Conservation (phyloP, 2,888 invertebrate genomes). For the Stenoptilia bipunctidactyla region DNA sequence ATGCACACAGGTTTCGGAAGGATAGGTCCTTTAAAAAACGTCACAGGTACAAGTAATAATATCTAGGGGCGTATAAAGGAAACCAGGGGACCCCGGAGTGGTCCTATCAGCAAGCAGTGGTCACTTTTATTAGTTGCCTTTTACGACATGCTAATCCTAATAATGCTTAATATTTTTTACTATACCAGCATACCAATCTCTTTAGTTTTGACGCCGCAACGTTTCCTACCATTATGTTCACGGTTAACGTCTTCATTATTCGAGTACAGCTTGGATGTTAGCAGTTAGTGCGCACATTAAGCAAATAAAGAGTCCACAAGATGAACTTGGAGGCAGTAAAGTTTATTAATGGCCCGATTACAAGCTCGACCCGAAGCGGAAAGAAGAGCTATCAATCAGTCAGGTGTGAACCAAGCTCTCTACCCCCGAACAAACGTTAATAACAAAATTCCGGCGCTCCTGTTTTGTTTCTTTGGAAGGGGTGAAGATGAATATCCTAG, state of each 20-base stretch:
- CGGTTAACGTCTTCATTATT: neutral
- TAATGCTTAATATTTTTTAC: too few relatives aligned
- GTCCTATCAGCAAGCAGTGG: too few relatives aligned
- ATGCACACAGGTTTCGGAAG: too few relatives aligned
- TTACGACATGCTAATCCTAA: too few relatives aligned
- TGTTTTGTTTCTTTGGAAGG: slow-evolving; percentile 58
- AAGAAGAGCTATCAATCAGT: slow-evolving; percentile 72
- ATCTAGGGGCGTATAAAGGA: too few relatives aligned
- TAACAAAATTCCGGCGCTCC: slow-evolving; percentile 68
- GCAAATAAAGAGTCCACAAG: slow-evolving; percentile 66
- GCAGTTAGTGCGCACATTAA: slow-evolving; percentile 66
- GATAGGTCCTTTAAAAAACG: too few relatives aligned
- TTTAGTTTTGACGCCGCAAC: too few relatives aligned
- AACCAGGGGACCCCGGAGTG: too few relatives aligned
- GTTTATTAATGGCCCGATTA: slow-evolving; percentile 72
- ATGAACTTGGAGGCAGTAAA: slow-evolving; percentile 68
- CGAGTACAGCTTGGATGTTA: slow-evolving; percentile 34
- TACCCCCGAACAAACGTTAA: slow-evolving; percentile 63
- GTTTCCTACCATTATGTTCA: too few relatives aligned
- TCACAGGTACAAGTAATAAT: too few relatives aligned
- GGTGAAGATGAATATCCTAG: slow-evolving; percentile 64
- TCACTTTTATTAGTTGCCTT: too few relatives aligned
- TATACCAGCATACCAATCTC: too few relatives aligned
- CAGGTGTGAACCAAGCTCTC: slow-evolving; percentile 61
- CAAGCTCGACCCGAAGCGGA: slow-evolving; percentile 70